Conservation (phyloP, 2,113 vertebrate species). For the Saimiri boliviensis region DNA sequence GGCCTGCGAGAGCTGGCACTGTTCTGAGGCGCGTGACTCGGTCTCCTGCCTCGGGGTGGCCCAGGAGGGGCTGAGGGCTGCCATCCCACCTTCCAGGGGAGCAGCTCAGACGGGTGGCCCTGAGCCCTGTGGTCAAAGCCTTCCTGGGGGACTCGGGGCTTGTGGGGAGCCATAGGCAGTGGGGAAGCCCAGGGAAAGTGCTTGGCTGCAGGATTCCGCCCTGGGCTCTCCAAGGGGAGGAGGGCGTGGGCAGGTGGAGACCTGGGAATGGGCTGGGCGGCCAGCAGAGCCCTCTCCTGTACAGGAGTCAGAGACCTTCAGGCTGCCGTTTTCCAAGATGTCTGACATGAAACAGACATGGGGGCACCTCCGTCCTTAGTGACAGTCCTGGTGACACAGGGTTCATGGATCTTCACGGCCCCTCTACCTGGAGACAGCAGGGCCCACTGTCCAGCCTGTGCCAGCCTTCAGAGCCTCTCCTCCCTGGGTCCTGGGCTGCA, state of each 20-base stretch:
- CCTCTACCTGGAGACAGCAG: background rate
- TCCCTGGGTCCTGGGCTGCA: background rate
- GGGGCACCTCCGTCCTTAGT: background rate
- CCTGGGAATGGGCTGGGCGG: no score
- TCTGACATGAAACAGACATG: background rate
- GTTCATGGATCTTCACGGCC: background rate
- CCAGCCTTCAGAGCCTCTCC: background rate
- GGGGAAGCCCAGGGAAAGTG: background rate
- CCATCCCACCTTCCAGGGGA: no score
- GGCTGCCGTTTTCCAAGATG: background rate
- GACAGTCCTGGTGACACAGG: background rate
- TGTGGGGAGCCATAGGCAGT: background rate
- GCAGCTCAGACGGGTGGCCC: background rate
- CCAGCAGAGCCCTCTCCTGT: background rate
- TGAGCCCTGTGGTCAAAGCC: fast-evolving
- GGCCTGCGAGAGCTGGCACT: background rate
- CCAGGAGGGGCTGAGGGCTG: background rate
- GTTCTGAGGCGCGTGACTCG: no score
- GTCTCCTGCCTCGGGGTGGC: background rate
- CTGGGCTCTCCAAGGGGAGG: background rate
- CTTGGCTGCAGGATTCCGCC: background rate
- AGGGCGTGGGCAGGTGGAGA: background rate
- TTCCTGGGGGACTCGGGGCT: no score
- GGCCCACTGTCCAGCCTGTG: fast-evolving
- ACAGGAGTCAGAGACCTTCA: background rate